A percentile compares a stretch with the other conserved stretches of the same genome.
Evolutionary conservation across 1,140 invertebrate species (phyloP).

Genomic region (Cherax quadricarinatus): DNA sequence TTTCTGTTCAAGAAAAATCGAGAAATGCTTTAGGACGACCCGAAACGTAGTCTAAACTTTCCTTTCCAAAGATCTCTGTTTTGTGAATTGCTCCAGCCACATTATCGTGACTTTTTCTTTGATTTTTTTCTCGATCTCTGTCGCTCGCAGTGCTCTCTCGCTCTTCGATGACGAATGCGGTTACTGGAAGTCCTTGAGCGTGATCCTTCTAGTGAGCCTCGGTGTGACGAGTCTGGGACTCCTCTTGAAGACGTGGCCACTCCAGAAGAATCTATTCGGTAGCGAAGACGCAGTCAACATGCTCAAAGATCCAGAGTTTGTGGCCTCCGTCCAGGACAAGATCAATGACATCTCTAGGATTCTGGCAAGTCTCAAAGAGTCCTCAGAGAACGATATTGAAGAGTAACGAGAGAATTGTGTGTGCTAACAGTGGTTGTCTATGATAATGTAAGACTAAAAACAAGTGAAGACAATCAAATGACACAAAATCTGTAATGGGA

Average conservation of each 20-base stretch:
- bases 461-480: neutral
- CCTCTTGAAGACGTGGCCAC: constrained; percentile 21
- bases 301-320: constrained; percentile 29
- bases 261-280: neutral
- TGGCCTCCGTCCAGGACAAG: constrained; percentile 20
- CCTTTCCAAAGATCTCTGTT: too few species aligned
- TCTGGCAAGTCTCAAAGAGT: constrained; percentile 14
- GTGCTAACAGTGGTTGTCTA: too few species aligned
- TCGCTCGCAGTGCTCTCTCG: constrained; percentile 13
- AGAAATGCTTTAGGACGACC: too few species aligned
- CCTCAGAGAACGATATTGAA: neutral
- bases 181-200: constrained; percentile 35
- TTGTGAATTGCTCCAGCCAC: too few species aligned
- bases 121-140: neutral
- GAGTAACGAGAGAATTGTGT: neutral
- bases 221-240: neutral
- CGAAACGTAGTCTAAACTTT: too few species aligned
- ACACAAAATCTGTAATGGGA: neutral
- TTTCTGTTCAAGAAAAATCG: too few species aligned
- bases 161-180: constrained; percentile 34
- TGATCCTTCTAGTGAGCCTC: constrained; percentile 12
- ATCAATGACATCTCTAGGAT: constrained; percentile 21
- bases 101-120: too few species aligned
- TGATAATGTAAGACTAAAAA: too few species aligned
- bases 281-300: neutral